Percentiles rank a stretch among this genome's conserved stretches.
Evolutionary conservation across 2,113 vertebrate genomes (phyloP).

Genomic region (Gracilinanus agilis): DNA sequence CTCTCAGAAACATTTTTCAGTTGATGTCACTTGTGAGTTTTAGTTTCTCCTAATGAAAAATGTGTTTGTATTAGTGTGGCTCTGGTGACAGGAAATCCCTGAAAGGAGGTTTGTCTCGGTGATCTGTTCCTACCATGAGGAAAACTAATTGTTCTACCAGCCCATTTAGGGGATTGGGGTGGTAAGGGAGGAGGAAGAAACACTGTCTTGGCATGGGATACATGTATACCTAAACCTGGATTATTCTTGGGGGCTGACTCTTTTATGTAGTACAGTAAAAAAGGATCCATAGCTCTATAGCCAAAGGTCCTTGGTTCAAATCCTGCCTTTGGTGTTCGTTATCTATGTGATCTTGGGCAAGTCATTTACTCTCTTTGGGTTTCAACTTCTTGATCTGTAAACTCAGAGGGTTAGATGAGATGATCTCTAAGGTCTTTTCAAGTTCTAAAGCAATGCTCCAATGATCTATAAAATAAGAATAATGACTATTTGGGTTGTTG

Average conservation of each 20-base stretch:
- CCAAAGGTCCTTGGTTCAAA: not conserved
- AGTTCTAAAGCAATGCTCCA: not conserved
- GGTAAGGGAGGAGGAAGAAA: not conserved
- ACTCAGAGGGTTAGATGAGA: not conserved
- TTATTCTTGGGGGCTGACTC: slow-evolving; percentile 4
- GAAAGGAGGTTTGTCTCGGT: slow-evolving; percentile 69
- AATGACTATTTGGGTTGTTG: not conserved
- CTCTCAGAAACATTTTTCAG: slow-evolving; percentile 73
- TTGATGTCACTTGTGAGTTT: slow-evolving; percentile 78
- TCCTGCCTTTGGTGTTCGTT: not conserved
- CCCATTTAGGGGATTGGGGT: slow-evolving; percentile 2
- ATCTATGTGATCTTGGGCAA: not conserved
- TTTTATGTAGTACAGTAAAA: not conserved
- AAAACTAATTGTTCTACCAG: slow-evolving; percentile 69
- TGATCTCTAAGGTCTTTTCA: not conserved
- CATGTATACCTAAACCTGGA: not conserved
- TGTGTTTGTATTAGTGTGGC: slow-evolving; percentile 65
- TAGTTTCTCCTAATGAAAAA: slow-evolving; percentile 80
- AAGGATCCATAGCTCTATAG: not conserved
- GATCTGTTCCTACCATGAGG: slow-evolving; percentile 64
- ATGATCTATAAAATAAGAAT: not conserved
- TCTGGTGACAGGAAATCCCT: slow-evolving; percentile 79
- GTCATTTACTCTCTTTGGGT: not conserved
- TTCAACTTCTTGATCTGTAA: not conserved
- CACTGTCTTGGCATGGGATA: not conserved